Conservation (phyloP, 2,888 invertebrate species). For the Drosophila macrospina region DNA sequence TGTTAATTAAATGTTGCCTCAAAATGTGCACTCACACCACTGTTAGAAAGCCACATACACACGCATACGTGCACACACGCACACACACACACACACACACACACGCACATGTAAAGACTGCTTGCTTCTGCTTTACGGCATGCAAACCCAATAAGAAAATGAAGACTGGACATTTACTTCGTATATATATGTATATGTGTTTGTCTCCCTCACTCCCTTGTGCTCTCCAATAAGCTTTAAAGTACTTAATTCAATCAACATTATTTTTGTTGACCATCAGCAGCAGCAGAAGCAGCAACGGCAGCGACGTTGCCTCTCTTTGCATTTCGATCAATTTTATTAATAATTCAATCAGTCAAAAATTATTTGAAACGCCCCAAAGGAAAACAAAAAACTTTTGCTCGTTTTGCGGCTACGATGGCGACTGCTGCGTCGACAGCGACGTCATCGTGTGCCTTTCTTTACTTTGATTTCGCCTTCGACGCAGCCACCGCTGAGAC, state of each 20-base stretch:
- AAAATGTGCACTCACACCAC: conserved; percentile 5
- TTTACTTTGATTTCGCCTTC: conserved; percentile 45
- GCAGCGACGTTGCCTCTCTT: conserved; percentile 48
- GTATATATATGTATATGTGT: background rate
- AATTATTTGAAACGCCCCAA: conserved; percentile 79
- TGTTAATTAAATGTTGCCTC: conserved; percentile 81
- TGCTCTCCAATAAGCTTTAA: conserved; percentile 46
- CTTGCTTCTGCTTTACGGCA: background rate
- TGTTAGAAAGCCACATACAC: conserved; percentile 13
- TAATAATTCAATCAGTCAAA: conserved; percentile 84
- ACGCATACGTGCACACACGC: background rate
- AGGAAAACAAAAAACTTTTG: conserved; percentile 79
- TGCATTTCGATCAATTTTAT: conserved; percentile 83
- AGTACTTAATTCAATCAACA: conserved; percentile 68
- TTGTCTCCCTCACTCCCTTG: background rate
- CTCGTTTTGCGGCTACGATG: conserved; percentile 46
- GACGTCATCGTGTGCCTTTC: conserved; percentile 42
- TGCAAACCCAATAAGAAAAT: conserved; percentile 17
- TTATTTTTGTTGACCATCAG: conserved; percentile 66
- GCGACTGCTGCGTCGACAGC: conserved; percentile 34
- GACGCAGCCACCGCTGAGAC: background rate
- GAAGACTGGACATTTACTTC: background rate
- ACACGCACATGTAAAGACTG: background rate
- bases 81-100: too few relatives aligned
- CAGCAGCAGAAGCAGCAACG: conserved; percentile 11